Base-by-base conservation (phyloP, 2,113 vertebrate genomes). In the Crypturellus undulatus region DNA sequence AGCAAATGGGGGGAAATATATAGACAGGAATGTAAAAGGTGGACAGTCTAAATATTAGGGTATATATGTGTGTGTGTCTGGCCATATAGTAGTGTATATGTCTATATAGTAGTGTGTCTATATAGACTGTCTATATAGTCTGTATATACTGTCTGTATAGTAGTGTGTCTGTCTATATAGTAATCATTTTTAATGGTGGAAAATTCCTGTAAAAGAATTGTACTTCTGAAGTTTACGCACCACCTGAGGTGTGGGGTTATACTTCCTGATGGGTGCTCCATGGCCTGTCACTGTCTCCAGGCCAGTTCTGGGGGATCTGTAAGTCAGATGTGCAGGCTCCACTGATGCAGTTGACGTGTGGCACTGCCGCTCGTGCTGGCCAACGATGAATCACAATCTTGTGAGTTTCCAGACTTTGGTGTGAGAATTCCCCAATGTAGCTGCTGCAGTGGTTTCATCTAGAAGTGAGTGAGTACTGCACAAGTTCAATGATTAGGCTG, bases 391-490 rank as follows among this genome's bases (percentile, higher is more conserved):
- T 97, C 95, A 97, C 65, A 38, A 22, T 64, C 92, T 87, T 71
- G 70, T 94, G 96, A 94, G 43, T 96, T 97, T 96, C 95, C 94
- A 96, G 87, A 45, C 43, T 45, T 49, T 67, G 54, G 40, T 84
- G 5, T 32, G 92, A 80, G 90, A 89, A 69, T 59, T 69, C 32
- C 47, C 42, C 2, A 0, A 49, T 10, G 0, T 25, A 58, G 65
- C 52, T 69, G 47, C 69, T 72, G 12, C 42, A 3, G 1, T 68
- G 68, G 20, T 65, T 93, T 94, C 36, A 26, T 65, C 68, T 52
- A 68, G 88, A 94, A 81, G 58, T 38, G 24, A 79, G 47, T 8
- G 76, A 91, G 25, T 25, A 24, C 7, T 56, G 17, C 51, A 40
- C 25, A 52, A 69, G 11, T 72, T 52, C 51, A 93, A 77, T 75